Conservation (phyloP, 2,113 vertebrate genomes). For the Agapornis roseicollis region DNA sequence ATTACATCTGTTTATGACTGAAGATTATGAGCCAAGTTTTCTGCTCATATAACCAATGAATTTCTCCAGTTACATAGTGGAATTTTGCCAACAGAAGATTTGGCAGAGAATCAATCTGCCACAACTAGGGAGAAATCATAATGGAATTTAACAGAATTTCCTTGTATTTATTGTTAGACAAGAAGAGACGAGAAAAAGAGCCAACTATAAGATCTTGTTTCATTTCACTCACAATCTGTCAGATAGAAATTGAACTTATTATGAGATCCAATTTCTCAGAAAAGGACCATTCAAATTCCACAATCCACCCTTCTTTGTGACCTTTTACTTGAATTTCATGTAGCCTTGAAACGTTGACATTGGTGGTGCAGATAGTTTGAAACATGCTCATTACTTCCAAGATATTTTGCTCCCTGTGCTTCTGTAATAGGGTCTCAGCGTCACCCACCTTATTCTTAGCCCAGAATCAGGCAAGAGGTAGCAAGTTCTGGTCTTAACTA, state of each 20-base stretch:
- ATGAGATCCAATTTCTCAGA: neutral
- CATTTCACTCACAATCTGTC: neutral
- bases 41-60: neutral
- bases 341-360: neutral
- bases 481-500: too few species aligned
- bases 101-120: neutral
- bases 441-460: neutral
- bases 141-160: neutral
- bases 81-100: conserved; percentile 8
- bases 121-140: neutral
- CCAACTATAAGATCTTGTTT: neutral
- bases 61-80: neutral
- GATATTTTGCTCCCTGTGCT: neutral
- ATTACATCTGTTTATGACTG: neutral
- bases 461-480: too few species aligned
- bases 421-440: neutral
- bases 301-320: neutral
- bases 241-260: neutral
- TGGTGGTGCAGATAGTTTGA: neutral
- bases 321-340: neutral
- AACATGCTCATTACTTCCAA: neutral
- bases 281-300: neutral
- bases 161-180: neutral
- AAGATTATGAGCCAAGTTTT: neutral
- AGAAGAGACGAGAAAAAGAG: neutral